Conservation (phyloP, 2,797 vertebrate genomes). For the Anabacerthia variegaticeps region DNA sequence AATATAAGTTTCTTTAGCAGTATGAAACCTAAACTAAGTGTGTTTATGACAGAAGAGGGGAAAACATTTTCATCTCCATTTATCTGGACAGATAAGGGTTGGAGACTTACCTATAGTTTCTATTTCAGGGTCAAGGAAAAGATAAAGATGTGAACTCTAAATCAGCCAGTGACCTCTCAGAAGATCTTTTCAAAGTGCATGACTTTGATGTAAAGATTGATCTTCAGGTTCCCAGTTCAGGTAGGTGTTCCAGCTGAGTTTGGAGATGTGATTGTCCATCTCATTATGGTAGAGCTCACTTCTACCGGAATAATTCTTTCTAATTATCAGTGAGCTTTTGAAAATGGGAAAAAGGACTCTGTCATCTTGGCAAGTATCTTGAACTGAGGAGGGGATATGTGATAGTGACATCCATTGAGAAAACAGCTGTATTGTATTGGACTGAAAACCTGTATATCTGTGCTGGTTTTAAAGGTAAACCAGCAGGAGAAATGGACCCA, state of each 20-base stretch:
- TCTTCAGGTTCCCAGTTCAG: slow-evolving; percentile 97
- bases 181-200: slow-evolving; percentile 99
- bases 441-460: not conserved
- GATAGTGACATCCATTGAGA: not conserved
- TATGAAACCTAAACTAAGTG: not conserved
- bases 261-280: not conserved
- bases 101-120: not conserved
- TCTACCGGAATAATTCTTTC: not conserved
- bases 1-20: not conserved
- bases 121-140: slow-evolving; percentile 83
- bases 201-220: slow-evolving; percentile 99
- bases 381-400: not conserved
- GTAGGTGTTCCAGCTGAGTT: slow-evolving; percentile 71
- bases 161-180: slow-evolving; percentile 94
- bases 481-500: no score
- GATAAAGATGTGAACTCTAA: slow-evolving; percentile 92
- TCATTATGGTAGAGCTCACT: not conserved
- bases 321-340: not conserved
- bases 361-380: not conserved
- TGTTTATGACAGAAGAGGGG: not conserved
- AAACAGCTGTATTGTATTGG: not conserved
- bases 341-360: not conserved
- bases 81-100: not conserved
- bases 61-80: not conserved
- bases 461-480: no score